Conservation (phyloP, 2,797 vertebrate species). For the Cryptoblepharus egeriae region DNA sequence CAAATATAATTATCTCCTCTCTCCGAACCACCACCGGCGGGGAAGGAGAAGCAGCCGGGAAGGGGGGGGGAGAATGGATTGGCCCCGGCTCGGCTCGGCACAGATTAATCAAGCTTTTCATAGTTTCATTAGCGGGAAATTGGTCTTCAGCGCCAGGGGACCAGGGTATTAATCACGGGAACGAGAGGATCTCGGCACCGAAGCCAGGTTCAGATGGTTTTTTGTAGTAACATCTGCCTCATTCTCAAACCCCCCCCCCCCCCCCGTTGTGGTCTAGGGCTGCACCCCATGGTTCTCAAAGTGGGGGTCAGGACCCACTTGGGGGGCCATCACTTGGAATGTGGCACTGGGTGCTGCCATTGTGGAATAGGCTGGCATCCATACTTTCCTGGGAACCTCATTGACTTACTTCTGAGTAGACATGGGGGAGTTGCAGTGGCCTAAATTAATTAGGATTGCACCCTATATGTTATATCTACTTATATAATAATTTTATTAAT, state of each 20-base stretch:
- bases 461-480: no score
- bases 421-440: no score
- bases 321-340: no score
- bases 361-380: no score
- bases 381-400: no score
- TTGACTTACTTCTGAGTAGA: no score
- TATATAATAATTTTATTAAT: no score
- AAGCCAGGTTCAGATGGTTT: not conserved
- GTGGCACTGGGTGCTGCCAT: no score
- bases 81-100: not conserved
- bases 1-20: conserved; percentile 2
- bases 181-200: not conserved
- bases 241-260: not conserved
- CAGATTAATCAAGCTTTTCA: conserved; percentile 15
- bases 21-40: not conserved
- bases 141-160: conserved; percentile 1
- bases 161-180: conserved; percentile 15
- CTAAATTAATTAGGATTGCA: no score
- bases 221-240: not conserved
- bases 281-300: no score
- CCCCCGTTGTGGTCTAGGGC: no score
- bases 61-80: not conserved
- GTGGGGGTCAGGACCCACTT: no score
- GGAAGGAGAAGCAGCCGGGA: not conserved
- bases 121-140: conserved; percentile 31